These are phyloP conservation scores for Pterocles burchelli DNA, from an alignment of 2,113 vertebrate species.

Conservation along the genomic window DNA sequence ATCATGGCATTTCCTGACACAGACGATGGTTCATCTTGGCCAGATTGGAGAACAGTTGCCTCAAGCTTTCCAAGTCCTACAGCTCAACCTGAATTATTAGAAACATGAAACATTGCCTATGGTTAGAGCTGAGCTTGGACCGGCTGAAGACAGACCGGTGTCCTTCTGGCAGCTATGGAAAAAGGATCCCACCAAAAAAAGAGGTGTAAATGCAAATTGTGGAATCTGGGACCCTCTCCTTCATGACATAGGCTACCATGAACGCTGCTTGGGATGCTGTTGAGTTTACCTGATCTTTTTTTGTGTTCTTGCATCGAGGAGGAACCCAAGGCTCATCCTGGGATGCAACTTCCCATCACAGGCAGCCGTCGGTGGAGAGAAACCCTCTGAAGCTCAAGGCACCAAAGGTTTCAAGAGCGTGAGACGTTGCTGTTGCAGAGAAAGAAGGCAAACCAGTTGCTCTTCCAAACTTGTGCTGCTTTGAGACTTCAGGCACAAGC, in stretches of 20 bases:
- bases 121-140: background rate
- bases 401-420: background rate
- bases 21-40: background rate
- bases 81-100: background rate
- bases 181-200: background rate
- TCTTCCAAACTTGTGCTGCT: background rate
- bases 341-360: background rate
- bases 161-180: background rate
- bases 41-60: background rate
- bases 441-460: background rate
- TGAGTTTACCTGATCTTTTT: background rate
- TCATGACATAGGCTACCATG: background rate
- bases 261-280: background rate
- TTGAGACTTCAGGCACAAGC: background rate
- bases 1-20: background rate
- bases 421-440: background rate
- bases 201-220: background rate
- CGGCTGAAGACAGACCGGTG: background rate
- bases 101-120: fast-evolving
- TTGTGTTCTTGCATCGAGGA: background rate
- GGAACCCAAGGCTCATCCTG: background rate
- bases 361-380: background rate
- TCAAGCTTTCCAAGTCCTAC: background rate
- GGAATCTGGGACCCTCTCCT: background rate
- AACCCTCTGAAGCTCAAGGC: background rate